Base-by-base conservation (phyloP, 2,797 vertebrate species). In the Masticophis lateralis region DNA sequence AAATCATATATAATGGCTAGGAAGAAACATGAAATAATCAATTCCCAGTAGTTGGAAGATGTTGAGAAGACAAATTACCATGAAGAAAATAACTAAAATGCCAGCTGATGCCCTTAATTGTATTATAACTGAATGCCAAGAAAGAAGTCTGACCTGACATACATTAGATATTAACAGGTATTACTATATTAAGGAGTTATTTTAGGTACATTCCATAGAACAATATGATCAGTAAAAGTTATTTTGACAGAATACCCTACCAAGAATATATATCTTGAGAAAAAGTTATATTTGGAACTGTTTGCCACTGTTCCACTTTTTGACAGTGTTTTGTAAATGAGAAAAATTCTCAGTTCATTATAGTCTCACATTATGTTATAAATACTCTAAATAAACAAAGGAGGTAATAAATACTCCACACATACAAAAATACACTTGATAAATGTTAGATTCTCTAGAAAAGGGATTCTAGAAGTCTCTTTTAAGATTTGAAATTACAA, bases 271-370 rank as follows among this genome's bases (percentile, higher is more conserved):
- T 12, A 4, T 51, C 18, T 69, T 90, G 18, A 90, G 43, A 69
- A 87, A 47, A n/a, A 90, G 93, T 91, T 5, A 57, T 43, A 47
- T 28, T 16, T 89, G 88, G 1, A 47, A 87, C n/a, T 47, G 83
- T 47, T 60, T 89, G 53, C 37, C 59, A 20, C 47, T 16, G 0
- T 0, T 0, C 22, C 10, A 56, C 2, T 7, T n/a, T 66, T 25
- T 87, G 9, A 51, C 13, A 61, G 60, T 86, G 53, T 91, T 28
- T 61, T 59, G 89, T 16, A 51, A 90, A 20, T 28, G 28, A 60
- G 90, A 86, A 32, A 57, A 83, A 87, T 47, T 4, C 12, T 66
- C 0, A 0, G 12, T 56, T 63, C 88, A 79, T 55, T 1, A 7
- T 22, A 79, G 86, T 91, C 92, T 92, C 11, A 93, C 47, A 47